phyloP scores from a whole-genome alignment of 2,797 vertebrate species.

The Enteromius treurensis region DNA sequence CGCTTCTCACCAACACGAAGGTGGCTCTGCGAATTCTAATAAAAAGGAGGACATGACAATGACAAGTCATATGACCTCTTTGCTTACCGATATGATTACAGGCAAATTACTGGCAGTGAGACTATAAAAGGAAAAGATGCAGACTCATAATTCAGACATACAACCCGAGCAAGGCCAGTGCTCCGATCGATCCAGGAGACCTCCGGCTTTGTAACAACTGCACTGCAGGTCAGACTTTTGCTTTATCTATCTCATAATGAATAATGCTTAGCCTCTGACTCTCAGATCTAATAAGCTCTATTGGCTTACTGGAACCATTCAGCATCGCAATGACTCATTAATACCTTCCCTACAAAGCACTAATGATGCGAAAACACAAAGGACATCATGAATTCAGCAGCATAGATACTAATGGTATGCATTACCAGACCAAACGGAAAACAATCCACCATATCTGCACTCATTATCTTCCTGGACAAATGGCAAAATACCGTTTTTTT shows the following conservation, averaged over 20 bases:
- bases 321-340: not conserved
- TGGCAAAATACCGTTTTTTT: not conserved
- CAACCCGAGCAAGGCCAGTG: slow-evolving; percentile 6
- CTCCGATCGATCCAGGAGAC: slow-evolving; percentile 3
- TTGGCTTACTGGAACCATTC: slow-evolving; percentile 23
- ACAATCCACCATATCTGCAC: slow-evolving; percentile 6
- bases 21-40: not conserved
- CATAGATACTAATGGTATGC: slow-evolving; percentile 20
- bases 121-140: slow-evolving; percentile 28
- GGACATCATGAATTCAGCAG: slow-evolving; percentile 1
- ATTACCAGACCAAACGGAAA: slow-evolving; percentile 27
- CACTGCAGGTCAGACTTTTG: not conserved
- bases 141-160: slow-evolving; percentile 34
- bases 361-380: slow-evolving; percentile 20
- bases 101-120: slow-evolving; percentile 22
- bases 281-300: not conserved
- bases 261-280: not conserved
- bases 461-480: not conserved
- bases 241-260: not conserved
- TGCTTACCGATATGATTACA: slow-evolving; percentile 17
- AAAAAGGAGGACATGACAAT: not conserved
- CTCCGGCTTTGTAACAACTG: slow-evolving; percentile 19
- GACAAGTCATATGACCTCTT: slow-evolving; percentile 12
- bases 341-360: slow-evolving; percentile 6
- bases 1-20: not conserved